Evolutionary conservation across 2,113 vertebrate species (phyloP).

Genomic region (Azemiops feae): DNA sequence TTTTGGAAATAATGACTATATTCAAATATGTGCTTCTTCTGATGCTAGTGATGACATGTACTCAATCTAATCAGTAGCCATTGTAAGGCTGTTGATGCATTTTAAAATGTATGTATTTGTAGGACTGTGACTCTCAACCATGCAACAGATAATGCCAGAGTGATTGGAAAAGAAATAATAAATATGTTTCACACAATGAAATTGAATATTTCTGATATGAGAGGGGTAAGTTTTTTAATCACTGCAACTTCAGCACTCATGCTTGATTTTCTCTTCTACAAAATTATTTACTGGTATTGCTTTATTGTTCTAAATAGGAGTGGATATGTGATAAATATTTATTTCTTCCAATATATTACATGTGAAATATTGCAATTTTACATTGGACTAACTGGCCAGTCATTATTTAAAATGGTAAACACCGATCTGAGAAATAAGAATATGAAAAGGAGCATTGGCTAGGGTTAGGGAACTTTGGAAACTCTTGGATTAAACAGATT

Average conservation of each 20-base stretch:
- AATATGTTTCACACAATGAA: slow-evolving; percentile 93
- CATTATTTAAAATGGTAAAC: neutral
- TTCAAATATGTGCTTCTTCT: neutral
- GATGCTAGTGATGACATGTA: neutral
- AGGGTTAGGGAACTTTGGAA: neutral
- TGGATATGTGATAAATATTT: neutral
- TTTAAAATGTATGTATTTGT: slow-evolving; percentile 50
- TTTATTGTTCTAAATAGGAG: neutral
- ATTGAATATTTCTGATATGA: slow-evolving; percentile 87
- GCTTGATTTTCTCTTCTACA: neutral
- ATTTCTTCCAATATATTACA: neutral
- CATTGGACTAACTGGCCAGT: neutral
- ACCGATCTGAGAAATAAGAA: neutral
- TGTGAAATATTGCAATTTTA: neutral
- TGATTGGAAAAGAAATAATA: slow-evolving; percentile 86
- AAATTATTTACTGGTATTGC: neutral
- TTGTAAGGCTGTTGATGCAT: slow-evolving; percentile 27
- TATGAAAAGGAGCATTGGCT: neutral
- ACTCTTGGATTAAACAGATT: neutral
- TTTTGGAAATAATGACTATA: neutral
- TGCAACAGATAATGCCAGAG: slow-evolving; percentile 84
- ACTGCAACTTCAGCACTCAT: slow-evolving; percentile 15
- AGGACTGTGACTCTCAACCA: slow-evolving; percentile 90
- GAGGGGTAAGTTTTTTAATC: slow-evolving; percentile 78
- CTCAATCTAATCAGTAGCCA: neutral